These are phyloP conservation scores for Mercenaria mercenaria DNA, from an alignment of 1,140 invertebrate genomes.

Conservation along the genomic window DNA sequence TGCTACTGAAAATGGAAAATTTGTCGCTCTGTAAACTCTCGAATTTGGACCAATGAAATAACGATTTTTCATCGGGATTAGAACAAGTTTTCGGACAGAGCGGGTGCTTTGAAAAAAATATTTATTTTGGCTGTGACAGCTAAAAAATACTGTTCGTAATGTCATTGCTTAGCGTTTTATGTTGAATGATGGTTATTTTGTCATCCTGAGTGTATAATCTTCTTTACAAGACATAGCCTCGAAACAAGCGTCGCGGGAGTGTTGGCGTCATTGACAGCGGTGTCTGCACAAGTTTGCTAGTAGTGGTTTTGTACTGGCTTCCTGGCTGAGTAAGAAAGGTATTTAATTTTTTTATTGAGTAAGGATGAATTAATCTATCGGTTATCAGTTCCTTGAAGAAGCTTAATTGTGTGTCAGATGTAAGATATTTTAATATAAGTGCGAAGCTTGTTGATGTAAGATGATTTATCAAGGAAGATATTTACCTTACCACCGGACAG, in stretches of 20 bases:
- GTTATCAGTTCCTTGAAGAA: too few relatives aligned
- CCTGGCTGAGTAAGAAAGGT: background rate
- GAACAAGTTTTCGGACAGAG: constrained; percentile 14
- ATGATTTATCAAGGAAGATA: too few relatives aligned
- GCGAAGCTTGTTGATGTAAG: too few relatives aligned
- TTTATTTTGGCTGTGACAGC: background rate
- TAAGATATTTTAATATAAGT: too few relatives aligned
- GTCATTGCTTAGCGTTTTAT: background rate
- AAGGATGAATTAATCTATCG: too few relatives aligned
- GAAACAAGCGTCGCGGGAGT: background rate
- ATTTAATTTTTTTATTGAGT: too few relatives aligned
- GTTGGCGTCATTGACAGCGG: constrained; percentile 32
- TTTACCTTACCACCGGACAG: too few relatives aligned
- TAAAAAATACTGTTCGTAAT: background rate
- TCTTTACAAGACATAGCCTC: background rate
- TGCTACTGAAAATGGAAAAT: too few relatives aligned
- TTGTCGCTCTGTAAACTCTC: too few relatives aligned
- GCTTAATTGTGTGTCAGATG: too few relatives aligned
- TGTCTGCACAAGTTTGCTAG: background rate
- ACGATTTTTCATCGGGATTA: background rate
- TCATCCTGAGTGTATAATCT: background rate
- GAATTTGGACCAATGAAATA: background rate
- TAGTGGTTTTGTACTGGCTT: background rate
- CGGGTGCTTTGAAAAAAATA: background rate
- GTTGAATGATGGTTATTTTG: background rate